Base-by-base conservation (phyloP, 1,140 invertebrate genomes). In the Drosophila nigromelanica region DNA sequence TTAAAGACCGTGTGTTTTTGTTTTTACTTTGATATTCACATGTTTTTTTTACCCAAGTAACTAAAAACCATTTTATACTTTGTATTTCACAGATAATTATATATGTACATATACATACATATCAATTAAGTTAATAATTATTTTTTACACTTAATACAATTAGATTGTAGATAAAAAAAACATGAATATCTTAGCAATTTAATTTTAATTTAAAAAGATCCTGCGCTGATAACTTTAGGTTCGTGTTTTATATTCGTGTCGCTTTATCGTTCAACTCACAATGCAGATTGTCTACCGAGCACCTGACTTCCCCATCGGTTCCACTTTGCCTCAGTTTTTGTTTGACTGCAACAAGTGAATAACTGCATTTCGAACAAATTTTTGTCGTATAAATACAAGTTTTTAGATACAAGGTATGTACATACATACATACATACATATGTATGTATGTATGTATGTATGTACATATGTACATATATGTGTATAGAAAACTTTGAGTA, bases 301-400 rank as follows among this genome's bases (percentile, higher is more conserved):
- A 56, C 5, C n/a, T 15, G 18, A 18, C 18, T 18, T 18, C 18
- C 18, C 18, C 18, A 18, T 18, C 18, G 18, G 2, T 24, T 2
- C 21, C 52, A 45, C 40, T 14, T 33, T 14, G 27, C 14, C 7
- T 48, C 18, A 43, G 27, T 63, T 50, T 50, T 47, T 55, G 68
- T 66, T 51, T 59, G 52, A 48, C 30, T 72, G 54, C 69, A 66
- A 56, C 72, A 73, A 73, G 73, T 79, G 73, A 72, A 52, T 14
- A 35, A 48, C 35, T 55, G n/a, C 47, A 52, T 52, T 45, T 21
- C 47, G 35, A 24, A 54, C 30, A 62, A 39, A 3, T 6, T 35
- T 70, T 69, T 73, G 78, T 64, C 64, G 64, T 33, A 43, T 33
- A 27, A 40, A 85, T 85, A 83, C 81, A 77, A 79, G 80, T 83